These are phyloP conservation scores for Meta bourneti DNA, from an alignment of 2,888 invertebrate species.

Conservation along the genomic window DNA sequence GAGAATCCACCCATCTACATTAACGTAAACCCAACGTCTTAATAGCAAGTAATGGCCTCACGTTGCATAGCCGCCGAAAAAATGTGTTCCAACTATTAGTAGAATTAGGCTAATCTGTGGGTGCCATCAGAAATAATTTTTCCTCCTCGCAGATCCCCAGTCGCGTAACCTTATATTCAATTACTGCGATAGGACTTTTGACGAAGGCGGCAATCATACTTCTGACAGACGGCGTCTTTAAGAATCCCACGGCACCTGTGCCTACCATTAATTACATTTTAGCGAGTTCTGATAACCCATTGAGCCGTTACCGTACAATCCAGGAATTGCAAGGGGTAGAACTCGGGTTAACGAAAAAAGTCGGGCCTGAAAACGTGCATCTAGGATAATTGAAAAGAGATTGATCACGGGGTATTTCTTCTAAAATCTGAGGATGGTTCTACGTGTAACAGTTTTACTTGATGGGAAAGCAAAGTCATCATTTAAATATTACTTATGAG, in stretches of 20 bases:
- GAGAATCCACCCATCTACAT: neutral
- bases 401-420: neutral
- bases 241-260: constrained; percentile 43
- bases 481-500: too few species aligned
- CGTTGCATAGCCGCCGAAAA: neutral
- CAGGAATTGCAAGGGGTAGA: too few species aligned
- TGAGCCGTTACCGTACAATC: neutral
- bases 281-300: constrained; percentile 40
- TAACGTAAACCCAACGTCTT: neutral
- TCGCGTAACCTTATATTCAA: neutral
- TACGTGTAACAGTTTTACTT: neutral
- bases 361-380: neutral
- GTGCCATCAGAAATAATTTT: neutral
- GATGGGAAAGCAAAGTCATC: neutral
- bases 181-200: constrained; percentile 19
- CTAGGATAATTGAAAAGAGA: constrained; percentile 2
- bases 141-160: neutral
- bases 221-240: constrained; percentile 31
- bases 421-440: neutral
- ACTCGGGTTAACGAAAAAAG: neutral
- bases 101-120: neutral
- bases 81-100: neutral
- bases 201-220: neutral
- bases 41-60: neutral
- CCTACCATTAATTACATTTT: constrained; percentile 52